A percentile compares a stretch with the other conserved stretches of the same genome.
Evolutionary conservation across 2,888 invertebrate species (phyloP).

Genomic region (Pandemis cinnamomeana): DNA sequence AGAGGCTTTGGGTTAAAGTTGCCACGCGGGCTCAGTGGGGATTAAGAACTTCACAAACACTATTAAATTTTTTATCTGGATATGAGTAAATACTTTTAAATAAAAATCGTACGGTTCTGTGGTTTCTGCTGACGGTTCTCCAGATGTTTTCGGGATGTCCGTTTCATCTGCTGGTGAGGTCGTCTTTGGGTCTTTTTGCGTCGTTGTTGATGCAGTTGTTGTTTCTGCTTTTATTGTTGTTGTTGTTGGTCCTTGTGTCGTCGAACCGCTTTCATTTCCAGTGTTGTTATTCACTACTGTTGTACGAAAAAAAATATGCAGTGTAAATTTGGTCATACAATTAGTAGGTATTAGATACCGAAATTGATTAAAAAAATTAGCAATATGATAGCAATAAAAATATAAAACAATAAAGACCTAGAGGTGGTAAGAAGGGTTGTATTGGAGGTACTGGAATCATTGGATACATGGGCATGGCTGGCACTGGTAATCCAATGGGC

Average conservation of each 20-base stretch:
- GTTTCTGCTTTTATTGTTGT: background rate
- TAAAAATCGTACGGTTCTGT: background rate
- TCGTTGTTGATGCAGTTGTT: background rate
- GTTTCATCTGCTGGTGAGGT: background rate
- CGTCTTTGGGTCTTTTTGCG: background rate
- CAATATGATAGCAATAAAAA: background rate
- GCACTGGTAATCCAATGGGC: conserved; percentile 71
- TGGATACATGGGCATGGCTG: conserved; percentile 75
- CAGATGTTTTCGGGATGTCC: background rate
- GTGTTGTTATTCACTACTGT: background rate
- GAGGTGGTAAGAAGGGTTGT: conserved; percentile 63
- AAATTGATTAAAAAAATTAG: no score
- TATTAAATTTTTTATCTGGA: no score
- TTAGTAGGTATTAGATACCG: background rate
- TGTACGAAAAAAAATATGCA: background rate
- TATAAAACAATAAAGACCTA: conserved; percentile 50
- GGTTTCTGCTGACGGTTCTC: background rate
- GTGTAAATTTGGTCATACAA: background rate
- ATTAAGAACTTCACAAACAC: no score
- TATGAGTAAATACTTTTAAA: no score
- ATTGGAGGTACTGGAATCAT: conserved; percentile 74
- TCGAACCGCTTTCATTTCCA: background rate
- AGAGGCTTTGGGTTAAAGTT: no score
- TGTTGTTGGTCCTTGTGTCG: background rate
- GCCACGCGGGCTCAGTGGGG: no score